Base-by-base conservation (phyloP, 2,797 vertebrate genomes). In the Cryptoprocta ferox region DNA sequence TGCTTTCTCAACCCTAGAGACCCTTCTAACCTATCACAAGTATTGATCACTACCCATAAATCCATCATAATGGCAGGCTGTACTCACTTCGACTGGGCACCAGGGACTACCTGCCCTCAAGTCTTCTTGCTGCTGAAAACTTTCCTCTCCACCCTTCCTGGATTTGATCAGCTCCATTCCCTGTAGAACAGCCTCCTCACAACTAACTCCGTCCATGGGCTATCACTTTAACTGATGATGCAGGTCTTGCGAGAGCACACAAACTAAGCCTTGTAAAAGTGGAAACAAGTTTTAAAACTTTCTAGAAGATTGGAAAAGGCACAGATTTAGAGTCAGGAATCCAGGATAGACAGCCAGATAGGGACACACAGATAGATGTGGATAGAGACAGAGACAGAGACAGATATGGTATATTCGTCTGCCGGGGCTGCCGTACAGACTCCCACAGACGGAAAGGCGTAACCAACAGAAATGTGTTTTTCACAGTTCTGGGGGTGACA, bases 21-120 rank as follows among this genome's bases (percentile, higher is more conserved):
- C 24, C 26, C 50, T 78, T 73, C 56, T 42, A n/a, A 39, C 76
- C 12, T 78, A 5, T 59, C 56, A 59, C 53, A 86, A 16, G 1
- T 42, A 45, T 35, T 66, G 28, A 13, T 14, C 50, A 89, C 66
- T 65, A n/a, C 1, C 6, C n/a, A 45, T 37, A 63, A 78, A 32
- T 63, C 45, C 35, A 32, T 21, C 42, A 28, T 39, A 63, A 89
- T 39, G 4, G 2, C 26, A 21, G 37, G 61, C 26, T 81, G 11
- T 39, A 13, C 12, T 71, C 80, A 32, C 65, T 50, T 45, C 10
- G 80, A 14, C 18, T 12, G 45, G 15, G 1, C 12, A 78, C 2
- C 39, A 10, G 1, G 26, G 14, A 7, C 3, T 18, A 13, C 1
- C 8, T 59, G 3, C 14, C 7, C 9, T 19, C 26, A 16, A 18